phyloP scores from a whole-genome alignment of 2,113 vertebrate genomes.

The Mastomys coucha region DNA sequence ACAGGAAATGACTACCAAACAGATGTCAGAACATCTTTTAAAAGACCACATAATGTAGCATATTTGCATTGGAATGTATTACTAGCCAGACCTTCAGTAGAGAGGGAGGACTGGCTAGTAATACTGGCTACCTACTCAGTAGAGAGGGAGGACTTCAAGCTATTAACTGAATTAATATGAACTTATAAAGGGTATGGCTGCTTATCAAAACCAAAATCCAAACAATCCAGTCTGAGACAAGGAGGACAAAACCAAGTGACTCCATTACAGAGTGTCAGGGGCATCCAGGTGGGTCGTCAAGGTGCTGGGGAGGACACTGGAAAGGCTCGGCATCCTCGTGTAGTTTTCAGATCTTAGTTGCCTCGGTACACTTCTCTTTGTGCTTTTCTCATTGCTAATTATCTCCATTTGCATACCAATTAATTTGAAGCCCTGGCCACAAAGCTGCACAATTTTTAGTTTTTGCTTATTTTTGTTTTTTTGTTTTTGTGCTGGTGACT shows the following conservation, averaged over 20 bases:
- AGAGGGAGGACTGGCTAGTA: no score
- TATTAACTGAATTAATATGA: constrained; percentile 23
- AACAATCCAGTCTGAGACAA: neutral
- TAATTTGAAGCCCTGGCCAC: neutral
- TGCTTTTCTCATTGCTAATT: neutral
- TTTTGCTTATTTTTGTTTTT: neutral
- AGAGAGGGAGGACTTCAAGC: no score
- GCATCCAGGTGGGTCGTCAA: neutral
- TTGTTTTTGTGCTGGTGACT: neutral
- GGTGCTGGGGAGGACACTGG: neutral
- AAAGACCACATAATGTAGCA: neutral
- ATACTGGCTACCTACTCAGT: no score
- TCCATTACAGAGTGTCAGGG: neutral
- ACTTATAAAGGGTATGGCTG: neutral
- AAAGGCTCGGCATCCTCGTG: neutral
- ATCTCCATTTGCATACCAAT: neutral
- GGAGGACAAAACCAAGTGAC: neutral
- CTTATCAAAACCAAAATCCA: constrained; percentile 17
- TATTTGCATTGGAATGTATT: neutral
- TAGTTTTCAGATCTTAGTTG: neutral
- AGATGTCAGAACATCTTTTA: neutral
- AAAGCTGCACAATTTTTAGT: neutral
- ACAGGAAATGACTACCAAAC: neutral
- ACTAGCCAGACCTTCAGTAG: neutral
- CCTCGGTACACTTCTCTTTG: neutral